Evolutionary conservation across 1,140 invertebrate species (phyloP), one percentile per base, ranked within the genome.

Genomic region (Cephus cinctus): DNA sequence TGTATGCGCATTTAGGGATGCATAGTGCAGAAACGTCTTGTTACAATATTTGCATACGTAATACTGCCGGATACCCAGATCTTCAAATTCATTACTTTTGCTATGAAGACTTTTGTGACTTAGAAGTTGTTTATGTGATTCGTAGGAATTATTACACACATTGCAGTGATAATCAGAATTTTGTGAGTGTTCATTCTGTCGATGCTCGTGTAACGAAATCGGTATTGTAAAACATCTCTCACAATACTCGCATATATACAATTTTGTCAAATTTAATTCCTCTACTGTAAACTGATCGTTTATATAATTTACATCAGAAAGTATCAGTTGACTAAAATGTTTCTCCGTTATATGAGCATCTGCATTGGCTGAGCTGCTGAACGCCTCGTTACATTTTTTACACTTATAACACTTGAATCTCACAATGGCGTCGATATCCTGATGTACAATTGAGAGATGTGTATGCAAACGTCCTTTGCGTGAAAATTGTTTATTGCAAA

Each of bases 1-100:
- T 4, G 5, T 31, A 23, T 52, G 50, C 9, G n/a, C 21, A 20
- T 9, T 39, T 14, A 40, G 15, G 11, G 15, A 32, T 9, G 14
- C 19, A 18, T 34, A 19, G 32, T 52, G 34, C 18, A 34, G 12
- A 34, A 52, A 47, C 9, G 14, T 45, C 20, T 47, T 45, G 22
- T 47, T 21, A 25, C 47, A 50, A 19, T 43, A 50, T 16, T 43
- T 36, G 18, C 47, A 50, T 22, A 50, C 20, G 32, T 43, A 50
- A 5, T 35, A 27, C 14, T 35, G 30, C 19, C 20, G 22, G 1
- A 43, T 25, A 5, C 18, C 21, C 15, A 35, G 11, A 14, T 23
- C n/a, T 5, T 50, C 40, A 3, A 44, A 15, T 22, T 47, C 35
- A 12, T 46, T 38, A 14, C 47, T 30, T 30, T 30, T 25, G 3